Evolutionary conservation across 2,797 vertebrate species (phyloP).

Genomic region (Sebastes alutus): DNA sequence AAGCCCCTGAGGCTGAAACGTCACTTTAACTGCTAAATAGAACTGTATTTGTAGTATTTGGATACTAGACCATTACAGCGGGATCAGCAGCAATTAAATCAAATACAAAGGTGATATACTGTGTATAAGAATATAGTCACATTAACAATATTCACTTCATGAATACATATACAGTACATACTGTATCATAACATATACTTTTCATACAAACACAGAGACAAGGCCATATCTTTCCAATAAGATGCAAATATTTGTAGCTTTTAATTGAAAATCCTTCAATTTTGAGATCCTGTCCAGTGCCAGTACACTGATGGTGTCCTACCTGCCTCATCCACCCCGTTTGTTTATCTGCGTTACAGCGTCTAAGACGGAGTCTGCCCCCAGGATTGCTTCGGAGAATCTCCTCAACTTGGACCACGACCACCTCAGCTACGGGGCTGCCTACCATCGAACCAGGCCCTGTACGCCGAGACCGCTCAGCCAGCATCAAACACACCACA

Average conservation of each 20-base stretch:
- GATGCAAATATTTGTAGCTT: background rate
- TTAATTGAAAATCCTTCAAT: no score
- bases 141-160: background rate
- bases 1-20: background rate
- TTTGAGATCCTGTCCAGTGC: background rate
- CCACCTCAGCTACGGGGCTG: constrained; percentile 96
- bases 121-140: background rate
- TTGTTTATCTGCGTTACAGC: constrained; percentile 73
- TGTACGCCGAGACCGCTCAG: constrained; percentile 90
- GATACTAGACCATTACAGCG: background rate
- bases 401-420: constrained; percentile 98
- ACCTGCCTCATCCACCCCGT: background rate
- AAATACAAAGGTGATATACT: background rate
- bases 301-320: no score
- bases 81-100: background rate
- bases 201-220: background rate
- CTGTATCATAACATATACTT: background rate
- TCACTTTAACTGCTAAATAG: background rate
- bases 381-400: constrained; percentile 92
- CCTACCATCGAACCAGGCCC: constrained; percentile 95
- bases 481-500: constrained; percentile 89
- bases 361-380: constrained; percentile 91
- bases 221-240: background rate
- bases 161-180: background rate
- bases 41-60: background rate